Evolutionary conservation across 2,888 invertebrate genomes (phyloP), one percentile per base, ranked within the genome.

Genomic region (Thecocarcelia acutangulata): DNA sequence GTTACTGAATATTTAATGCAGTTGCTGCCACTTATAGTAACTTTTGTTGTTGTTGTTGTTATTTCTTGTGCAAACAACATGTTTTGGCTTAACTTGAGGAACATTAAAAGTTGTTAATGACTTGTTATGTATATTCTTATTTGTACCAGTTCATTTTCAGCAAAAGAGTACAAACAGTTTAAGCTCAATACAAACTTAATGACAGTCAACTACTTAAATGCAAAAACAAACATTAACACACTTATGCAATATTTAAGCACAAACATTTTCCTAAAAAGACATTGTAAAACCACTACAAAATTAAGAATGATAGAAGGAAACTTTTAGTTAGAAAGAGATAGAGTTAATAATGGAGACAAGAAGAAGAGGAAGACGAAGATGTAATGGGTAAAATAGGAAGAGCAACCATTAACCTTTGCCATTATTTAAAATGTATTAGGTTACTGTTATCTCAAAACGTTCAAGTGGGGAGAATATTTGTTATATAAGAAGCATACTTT

Each of bases 21-120:
- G 61, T 78, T 82, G 59, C 58, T 82, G 59, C 58, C 73, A 46
- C 64, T 40, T 33, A 50, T 70, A 69, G 64, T 59, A 11, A 15
- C 15, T 1, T 5, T 1, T 13, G 15, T 42, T 24, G 12, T 21
- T 12, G 21, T 40, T 46, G 1, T 33, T 33, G 4, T 9, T 9
- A 33, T 5, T 21, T 21, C 3, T 48, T 37, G 21, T 33, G 0
- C 61, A 52, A 33, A 54, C 68, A 76, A 68, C 54, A 68, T 72
- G 72, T 61, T 59, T 33, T 82, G 50, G 44, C 74, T 70, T 59
- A 70, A 78, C 52, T 78, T 19, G 42, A 70, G 24, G 15, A 66
- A 70, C 74, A 72, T 75, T 72, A 75, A 83, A 83, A 83, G 75
- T 83, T 81, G 83, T 78, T 83, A 83, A 81, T 83, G 78, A 83